Base-by-base conservation (phyloP, 2,888 invertebrate genomes). In the Lasioglossum leucozonium region DNA sequence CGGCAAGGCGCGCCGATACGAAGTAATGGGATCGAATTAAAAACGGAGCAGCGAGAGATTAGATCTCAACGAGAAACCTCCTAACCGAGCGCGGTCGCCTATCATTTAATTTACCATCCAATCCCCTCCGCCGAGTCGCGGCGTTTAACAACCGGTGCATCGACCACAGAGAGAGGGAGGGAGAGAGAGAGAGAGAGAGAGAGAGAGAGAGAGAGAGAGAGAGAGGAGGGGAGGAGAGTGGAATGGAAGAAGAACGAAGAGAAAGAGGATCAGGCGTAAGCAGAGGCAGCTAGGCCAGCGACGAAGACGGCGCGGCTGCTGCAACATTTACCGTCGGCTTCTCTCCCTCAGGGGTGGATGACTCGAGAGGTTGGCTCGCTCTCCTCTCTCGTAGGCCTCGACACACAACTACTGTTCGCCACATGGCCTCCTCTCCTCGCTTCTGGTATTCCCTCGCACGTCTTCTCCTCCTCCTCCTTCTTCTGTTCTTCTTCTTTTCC, bases 261-360 rank as follows among this genome's bases (percentile, higher is more conserved):
- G 77, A 40, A 72, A 58, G 81, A 62, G 62, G 47, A 26, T 51
- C 67, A 37, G 40, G 72, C 37, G 81, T 16, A 37, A 58, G 82
- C 81, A 65, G 76, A 80, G 71, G 85, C 65, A 72, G 79, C 69
- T 69, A 37, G 72, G 62, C 30, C 42, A 37, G 62, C 75, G 79
- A 82, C 86, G 84, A 80, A 79, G 81, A 84, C 81, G 69, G 79
- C 51, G 22, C 79, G 69, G 79, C 51, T 8, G 77, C 89, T 79
- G 89, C 82, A 84, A 81, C 89, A 77, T 87, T 90, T 87, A 91
- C 89, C 84, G 87, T 89, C 87, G 88, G 76, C 84, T 86, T 77
- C 87, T 79, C 87, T 86, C 82, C 85, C 83, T 88, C 86, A 91
- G 87, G 93, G 91, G 91, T 92, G 88, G 92, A 91, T 91, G 91